Evolutionary conservation across 2,888 invertebrate genomes (phyloP).

Genomic region (Syrista parreyssii): DNA sequence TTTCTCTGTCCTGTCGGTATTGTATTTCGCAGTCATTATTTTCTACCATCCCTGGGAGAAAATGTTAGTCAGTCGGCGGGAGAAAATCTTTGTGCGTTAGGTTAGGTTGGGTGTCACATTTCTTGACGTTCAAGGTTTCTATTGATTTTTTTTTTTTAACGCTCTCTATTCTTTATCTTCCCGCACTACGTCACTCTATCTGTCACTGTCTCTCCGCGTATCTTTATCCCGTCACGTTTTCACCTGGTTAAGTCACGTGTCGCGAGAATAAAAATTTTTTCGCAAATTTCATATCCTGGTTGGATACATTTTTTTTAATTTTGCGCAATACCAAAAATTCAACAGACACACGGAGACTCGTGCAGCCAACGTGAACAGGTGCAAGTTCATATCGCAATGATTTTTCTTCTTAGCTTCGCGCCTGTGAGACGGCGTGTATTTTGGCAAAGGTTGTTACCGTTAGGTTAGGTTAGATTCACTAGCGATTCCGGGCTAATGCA

Average conservation of each 20-base stretch:
- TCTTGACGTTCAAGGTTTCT: slow-evolving; percentile 3
- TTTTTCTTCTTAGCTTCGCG: too few relatives aligned
- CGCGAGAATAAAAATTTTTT: neutral
- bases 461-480: neutral
- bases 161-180: neutral
- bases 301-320: neutral
- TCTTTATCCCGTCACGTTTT: neutral
- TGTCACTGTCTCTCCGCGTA: neutral
- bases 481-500: neutral
- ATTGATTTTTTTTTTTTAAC: neutral
- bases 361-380: too few relatives aligned
- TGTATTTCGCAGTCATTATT: neutral
- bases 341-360: neutral
- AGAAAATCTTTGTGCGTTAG: neutral
- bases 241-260: neutral
- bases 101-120: neutral
- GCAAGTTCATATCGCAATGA: too few relatives aligned
- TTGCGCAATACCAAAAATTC: neutral
- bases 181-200: neutral
- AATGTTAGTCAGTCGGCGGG: neutral
- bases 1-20: neutral
- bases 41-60: neutral
- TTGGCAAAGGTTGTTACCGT: neutral
- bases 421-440: too few relatives aligned
- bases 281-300: neutral